Evolutionary conservation across 2,888 invertebrate genomes (phyloP).

Genomic region (Xylocampa areola): DNA sequence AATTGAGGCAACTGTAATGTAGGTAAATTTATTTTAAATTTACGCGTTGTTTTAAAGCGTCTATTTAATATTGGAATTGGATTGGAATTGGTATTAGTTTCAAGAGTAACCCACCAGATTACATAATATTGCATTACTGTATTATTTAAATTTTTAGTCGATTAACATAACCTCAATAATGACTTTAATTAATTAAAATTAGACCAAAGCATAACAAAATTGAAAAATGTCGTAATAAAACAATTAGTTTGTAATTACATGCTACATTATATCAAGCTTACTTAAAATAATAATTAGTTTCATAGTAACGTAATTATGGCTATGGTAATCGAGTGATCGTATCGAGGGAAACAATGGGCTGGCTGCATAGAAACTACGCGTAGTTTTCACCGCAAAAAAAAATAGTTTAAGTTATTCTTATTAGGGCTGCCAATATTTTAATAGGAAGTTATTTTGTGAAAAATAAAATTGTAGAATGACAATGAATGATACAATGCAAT

Average conservation of each 20-base stretch:
- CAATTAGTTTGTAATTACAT: slow-evolving; percentile 43
- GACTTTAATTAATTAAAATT: slow-evolving; percentile 30
- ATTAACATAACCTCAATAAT: slow-evolving; percentile 12
- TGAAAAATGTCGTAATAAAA: slow-evolving; percentile 30
- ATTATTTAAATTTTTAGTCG: slow-evolving; percentile 24
- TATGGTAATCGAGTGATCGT: slow-evolving; percentile 31
- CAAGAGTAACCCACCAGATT: no score
- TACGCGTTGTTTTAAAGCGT: no score
- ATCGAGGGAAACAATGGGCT: slow-evolving; percentile 42
- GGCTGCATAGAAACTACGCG: slow-evolving; percentile 19
- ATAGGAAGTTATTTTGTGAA: no score
- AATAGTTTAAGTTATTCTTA: slow-evolving; percentile 11
- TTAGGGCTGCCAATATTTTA: slow-evolving; percentile 43
- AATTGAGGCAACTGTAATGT: no score
- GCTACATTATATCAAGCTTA: slow-evolving; percentile 34
- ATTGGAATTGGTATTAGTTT: no score
- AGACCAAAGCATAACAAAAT: slow-evolving; percentile 15
- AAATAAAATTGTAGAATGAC: no score
- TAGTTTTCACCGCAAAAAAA: slow-evolving; percentile 31
- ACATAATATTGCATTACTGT: no score
- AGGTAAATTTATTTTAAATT: no score
- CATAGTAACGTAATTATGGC: slow-evolving; percentile 37
- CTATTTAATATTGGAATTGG: no score
- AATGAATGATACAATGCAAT: no score
- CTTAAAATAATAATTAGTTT: slow-evolving; percentile 19